Evolutionary conservation across 2,888 invertebrate species (phyloP).

Genomic region (Temnothorax ravouxi): DNA sequence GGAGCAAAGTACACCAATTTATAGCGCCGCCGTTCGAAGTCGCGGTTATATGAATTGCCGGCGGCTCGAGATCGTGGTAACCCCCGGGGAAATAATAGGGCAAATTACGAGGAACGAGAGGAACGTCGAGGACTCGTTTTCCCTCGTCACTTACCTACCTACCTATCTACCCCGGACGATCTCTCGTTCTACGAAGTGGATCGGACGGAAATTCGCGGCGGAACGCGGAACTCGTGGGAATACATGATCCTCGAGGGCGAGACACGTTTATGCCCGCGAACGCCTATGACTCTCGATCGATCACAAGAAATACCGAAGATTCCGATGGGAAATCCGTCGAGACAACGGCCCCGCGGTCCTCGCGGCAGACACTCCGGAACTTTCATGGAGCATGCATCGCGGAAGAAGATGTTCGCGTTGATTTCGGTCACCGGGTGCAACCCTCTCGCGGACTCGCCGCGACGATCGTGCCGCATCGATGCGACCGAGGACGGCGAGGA

Average conservation of each 20-base stretch:
- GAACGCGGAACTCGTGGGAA: constrained; percentile 18
- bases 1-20: constrained; percentile 39
- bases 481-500: background rate
- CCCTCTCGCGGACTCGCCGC: background rate
- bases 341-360: background rate
- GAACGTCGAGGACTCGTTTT: background rate
- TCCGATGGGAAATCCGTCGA: background rate
- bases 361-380: background rate
- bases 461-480: background rate
- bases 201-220: constrained; percentile 1
- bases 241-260: background rate
- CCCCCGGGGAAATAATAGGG: constrained; percentile 35
- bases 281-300: constrained; percentile 18
- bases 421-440: background rate
- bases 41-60: background rate
- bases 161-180: background rate
- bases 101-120: constrained; percentile 27
- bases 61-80: constrained; percentile 6
- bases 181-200: background rate
- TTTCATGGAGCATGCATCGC: background rate
- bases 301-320: constrained; percentile 12
- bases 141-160: constrained; percentile 14
- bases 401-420: constrained; percentile 1
- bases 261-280: background rate
- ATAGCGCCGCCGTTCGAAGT: constrained; percentile 7